phyloP scores from a whole-genome alignment of 1,140 invertebrate genomes.

The Rhyacophila brunnea region DNA sequence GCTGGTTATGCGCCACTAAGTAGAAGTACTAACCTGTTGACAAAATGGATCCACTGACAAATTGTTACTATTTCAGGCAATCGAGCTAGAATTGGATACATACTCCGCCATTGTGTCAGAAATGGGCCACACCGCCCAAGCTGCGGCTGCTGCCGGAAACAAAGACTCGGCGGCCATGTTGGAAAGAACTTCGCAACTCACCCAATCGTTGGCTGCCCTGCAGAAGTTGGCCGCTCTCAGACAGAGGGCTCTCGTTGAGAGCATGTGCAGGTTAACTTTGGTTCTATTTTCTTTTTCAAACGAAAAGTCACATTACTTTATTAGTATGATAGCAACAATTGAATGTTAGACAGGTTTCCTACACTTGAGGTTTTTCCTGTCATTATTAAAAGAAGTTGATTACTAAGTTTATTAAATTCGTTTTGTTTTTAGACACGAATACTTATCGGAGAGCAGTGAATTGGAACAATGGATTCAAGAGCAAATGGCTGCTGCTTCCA shows the following conservation, averaged over 20 bases:
- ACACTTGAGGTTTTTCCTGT: too few relatives aligned
- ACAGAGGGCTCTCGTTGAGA: conserved; percentile 85
- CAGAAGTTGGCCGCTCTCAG: conserved; percentile 78
- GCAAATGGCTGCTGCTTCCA: conserved; percentile 84
- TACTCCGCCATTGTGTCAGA: conserved; percentile 90
- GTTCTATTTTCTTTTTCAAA: too few relatives aligned
- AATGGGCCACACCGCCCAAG: conserved; percentile 83
- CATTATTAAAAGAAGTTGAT: too few relatives aligned
- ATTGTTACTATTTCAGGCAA: conserved; percentile 57
- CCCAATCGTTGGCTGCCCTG: conserved; percentile 77
- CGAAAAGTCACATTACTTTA: too few relatives aligned
- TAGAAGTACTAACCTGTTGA: too few relatives aligned
- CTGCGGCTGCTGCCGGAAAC: conserved; percentile 70
- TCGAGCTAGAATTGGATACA: conserved; percentile 90
- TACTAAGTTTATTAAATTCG: too few relatives aligned
- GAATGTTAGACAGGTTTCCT: too few relatives aligned
- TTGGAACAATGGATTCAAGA: conserved; percentile 94
- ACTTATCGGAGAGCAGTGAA: conserved; percentile 86
- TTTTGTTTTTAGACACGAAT: conserved; percentile 72
- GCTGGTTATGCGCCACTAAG: too few relatives aligned
- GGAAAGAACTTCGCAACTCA: conserved; percentile 73
- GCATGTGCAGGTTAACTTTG: conserved; percentile 67
- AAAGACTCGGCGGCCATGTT: conserved; percentile 79
- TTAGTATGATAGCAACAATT: too few relatives aligned
- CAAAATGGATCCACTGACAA: too few relatives aligned